Evolutionary conservation across 92 coral and sea anemone species (phyloP).

Genomic region (Nematostella vectensis): DNA sequence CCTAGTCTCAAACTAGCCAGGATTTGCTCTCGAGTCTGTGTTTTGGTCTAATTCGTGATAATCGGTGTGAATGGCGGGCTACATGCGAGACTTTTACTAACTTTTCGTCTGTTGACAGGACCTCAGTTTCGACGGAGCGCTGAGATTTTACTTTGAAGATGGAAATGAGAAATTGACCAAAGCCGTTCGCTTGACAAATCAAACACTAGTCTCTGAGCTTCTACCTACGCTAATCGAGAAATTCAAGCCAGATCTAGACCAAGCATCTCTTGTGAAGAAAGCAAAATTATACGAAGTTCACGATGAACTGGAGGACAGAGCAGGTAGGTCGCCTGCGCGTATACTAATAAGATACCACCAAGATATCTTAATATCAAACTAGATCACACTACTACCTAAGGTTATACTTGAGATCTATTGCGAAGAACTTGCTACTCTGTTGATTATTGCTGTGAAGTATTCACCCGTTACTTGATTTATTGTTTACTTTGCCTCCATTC

Average conservation of each 20-base stretch:
- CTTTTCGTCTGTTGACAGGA: conserved; percentile 46
- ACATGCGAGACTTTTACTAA: no score
- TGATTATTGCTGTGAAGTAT: no score
- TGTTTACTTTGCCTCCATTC: conserved; percentile 40
- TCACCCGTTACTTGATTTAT: no score
- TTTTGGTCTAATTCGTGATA: no score
- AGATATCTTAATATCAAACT: not conserved
- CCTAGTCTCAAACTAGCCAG: no score
- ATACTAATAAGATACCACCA: not conserved
- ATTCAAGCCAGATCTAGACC: conserved; percentile 85
- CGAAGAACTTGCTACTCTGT: no score
- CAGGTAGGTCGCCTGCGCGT: conserved; percentile 15
- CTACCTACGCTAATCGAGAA: conserved; percentile 89
- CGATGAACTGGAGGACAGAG: conserved; percentile 63
- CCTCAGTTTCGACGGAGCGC: conserved; percentile 87
- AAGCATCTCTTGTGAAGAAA: conserved; percentile 54
- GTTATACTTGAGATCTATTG: no score
- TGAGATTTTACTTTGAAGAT: conserved; percentile 90
- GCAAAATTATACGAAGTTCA: conserved; percentile 89
- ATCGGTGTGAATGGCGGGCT: no score
- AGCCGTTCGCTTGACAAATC: conserved; percentile 76
- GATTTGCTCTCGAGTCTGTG: no score
- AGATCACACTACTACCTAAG: not conserved
- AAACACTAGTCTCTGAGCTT: conserved; percentile 76
- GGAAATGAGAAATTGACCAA: conserved; percentile 89